Percentiles rank a stretch among this genome's conserved stretches.
Conservation (phyloP, 2,888 invertebrate genomes). For the Cryptocephalus moraei region DNA sequence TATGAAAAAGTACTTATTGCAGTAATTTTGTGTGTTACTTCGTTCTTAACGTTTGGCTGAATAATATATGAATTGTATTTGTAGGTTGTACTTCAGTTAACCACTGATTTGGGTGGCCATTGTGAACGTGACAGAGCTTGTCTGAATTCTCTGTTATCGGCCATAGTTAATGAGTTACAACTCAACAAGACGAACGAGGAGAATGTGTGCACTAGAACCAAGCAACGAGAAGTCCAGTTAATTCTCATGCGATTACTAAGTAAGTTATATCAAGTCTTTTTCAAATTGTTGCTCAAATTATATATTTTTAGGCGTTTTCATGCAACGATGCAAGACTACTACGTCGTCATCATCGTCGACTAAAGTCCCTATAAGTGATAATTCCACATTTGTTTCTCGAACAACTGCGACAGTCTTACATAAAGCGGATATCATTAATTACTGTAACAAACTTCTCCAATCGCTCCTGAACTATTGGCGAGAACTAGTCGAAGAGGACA, state of each 20-base stretch:
- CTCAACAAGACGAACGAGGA: constrained; percentile 49
- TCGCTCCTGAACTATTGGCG: constrained; percentile 67
- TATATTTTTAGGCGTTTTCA: constrained; percentile 50
- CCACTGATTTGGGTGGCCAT: constrained; percentile 78
- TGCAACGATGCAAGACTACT: constrained; percentile 61
- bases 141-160: constrained; percentile 62
- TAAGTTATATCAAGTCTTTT: constrained; percentile 36
- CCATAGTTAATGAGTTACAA: constrained; percentile 62
- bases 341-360: constrained; percentile 20
- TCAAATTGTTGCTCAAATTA: background rate
- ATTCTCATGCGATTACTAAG: constrained; percentile 81
- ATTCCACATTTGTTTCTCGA: constrained; percentile 52
- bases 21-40: too few species aligned
- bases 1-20: too few species aligned
- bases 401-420: constrained; percentile 60
- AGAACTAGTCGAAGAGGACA: constrained; percentile 39
- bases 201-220: constrained; percentile 53
- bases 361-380: constrained; percentile 30
- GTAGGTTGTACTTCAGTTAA: constrained; percentile 80
- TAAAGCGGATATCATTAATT: constrained; percentile 59
- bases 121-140: constrained; percentile 71
- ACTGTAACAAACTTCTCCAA: constrained; percentile 61
- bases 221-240: constrained; percentile 75
- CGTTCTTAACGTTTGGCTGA: too few species aligned
- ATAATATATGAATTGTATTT: constrained; percentile 2